Conservation (phyloP, 2,888 invertebrate genomes). For the Drosophila sordidapex region DNA sequence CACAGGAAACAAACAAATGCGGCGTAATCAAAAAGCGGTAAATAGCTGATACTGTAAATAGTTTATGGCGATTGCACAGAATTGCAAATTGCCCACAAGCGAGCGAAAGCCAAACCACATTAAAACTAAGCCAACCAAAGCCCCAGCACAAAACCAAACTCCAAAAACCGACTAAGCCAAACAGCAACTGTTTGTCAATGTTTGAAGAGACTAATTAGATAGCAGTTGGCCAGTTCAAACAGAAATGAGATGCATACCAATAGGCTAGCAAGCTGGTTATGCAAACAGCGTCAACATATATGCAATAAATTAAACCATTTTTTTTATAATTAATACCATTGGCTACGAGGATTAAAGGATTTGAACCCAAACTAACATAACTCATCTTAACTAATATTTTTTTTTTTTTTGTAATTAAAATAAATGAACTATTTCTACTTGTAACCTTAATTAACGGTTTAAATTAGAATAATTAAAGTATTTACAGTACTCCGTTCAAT, state of each 20-base stretch:
- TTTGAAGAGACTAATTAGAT: constrained; percentile 67
- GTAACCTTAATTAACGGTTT: neutral
- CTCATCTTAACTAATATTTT: neutral
- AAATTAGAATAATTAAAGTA: neutral
- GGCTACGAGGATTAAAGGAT: neutral
- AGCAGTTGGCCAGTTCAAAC: constrained; percentile 49
- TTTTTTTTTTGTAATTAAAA: neutral
- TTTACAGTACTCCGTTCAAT: neutral
- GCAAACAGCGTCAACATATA: neutral
- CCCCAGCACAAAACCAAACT: neutral
- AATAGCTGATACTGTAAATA: constrained; percentile 73
- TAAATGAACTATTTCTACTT: neutral
- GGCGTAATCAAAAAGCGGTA: constrained; percentile 79
- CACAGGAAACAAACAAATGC: constrained; percentile 77
- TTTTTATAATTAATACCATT: neutral
- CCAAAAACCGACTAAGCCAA: constrained; percentile 25
- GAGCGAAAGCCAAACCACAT: constrained; percentile 24
- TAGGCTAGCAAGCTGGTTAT: constrained; percentile 27
- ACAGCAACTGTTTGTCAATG: constrained; percentile 57
- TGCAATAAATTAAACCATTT: neutral
- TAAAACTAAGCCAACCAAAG: constrained; percentile 27
- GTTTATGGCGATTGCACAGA: constrained; percentile 68
- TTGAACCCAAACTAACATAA: neutral
- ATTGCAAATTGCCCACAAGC: constrained; percentile 63
- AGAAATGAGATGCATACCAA: constrained; percentile 51